These are phyloP conservation scores for Syrista parreyssii DNA, from an alignment of 2,888 invertebrate genomes.

Conservation along the genomic window DNA sequence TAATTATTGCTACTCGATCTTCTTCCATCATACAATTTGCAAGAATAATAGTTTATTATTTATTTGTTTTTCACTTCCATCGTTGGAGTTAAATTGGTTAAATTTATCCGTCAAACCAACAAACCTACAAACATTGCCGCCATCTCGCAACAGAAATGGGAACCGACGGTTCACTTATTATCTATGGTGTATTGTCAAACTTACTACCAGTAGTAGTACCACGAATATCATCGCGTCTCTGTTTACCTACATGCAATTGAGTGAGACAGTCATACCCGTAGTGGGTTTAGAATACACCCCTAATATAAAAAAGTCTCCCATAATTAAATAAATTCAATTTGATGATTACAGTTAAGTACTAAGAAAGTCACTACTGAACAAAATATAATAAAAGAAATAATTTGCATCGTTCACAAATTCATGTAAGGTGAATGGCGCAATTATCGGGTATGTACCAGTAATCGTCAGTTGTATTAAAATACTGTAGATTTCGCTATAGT, in stretches of 20 bases:
- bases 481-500: too few species aligned
- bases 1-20: constrained; percentile 47
- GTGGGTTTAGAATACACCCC: too few species aligned
- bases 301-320: neutral
- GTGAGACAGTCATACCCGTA: too few species aligned
- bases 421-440: too few species aligned
- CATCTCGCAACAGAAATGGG: neutral
- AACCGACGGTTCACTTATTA: neutral
- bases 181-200: neutral
- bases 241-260: too few species aligned
- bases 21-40: constrained; percentile 45
- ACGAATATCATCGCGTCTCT: too few species aligned
- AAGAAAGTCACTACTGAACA: too few species aligned
- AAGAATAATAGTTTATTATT: neutral
- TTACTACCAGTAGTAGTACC: too few species aligned
- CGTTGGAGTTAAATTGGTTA: neutral
- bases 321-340: neutral
- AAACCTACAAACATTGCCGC: neutral
- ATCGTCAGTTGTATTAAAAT: too few species aligned
- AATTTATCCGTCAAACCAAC: neutral
- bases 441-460: too few species aligned
- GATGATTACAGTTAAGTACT: neutral
- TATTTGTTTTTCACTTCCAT: neutral
- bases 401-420: neutral
- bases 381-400: neutral